Evolutionary conservation across 64 coral and sea anemone species (phyloP).

Genomic region (Dendronephthya gigantea): DNA sequence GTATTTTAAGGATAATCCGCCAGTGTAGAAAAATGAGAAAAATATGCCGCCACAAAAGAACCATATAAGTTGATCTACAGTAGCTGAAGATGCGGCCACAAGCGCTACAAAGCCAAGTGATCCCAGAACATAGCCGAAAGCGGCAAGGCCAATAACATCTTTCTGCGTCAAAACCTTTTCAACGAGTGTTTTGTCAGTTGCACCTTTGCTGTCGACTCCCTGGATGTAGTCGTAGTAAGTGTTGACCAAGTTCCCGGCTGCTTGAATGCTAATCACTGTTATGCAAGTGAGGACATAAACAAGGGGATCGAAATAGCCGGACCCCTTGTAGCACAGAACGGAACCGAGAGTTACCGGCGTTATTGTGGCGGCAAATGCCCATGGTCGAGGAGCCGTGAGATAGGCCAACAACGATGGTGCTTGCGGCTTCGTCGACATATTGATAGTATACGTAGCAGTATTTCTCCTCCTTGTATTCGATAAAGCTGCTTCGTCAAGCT

Average conservation of each 20-base stretch:
- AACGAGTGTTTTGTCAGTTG: constrained; percentile 78
- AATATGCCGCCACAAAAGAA: constrained; percentile 81
- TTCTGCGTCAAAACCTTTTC: constrained; percentile 64
- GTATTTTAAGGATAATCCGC: constrained; percentile 84
- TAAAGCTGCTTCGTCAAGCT: too few species aligned
- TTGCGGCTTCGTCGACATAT: neutral
- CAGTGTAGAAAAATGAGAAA: constrained; percentile 88
- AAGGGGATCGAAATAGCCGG: constrained; percentile 33
- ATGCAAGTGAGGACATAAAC: constrained; percentile 46
- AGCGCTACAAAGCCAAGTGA: constrained; percentile 53
- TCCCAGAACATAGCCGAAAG: constrained; percentile 47
- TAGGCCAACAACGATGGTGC: constrained; percentile 35
- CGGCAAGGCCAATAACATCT: constrained; percentile 76
- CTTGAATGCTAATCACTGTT: constrained; percentile 74
- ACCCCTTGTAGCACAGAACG: constrained; percentile 65
- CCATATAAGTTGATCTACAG: constrained; percentile 66
- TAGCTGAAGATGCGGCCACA: constrained; percentile 63
- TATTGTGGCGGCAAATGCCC: constrained; percentile 84
- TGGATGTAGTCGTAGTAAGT: constrained; percentile 92
- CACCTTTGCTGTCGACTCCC: constrained; percentile 87
- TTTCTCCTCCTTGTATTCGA: too few species aligned
- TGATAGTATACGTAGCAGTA: too few species aligned
- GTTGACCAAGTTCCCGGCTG: constrained; percentile 80
- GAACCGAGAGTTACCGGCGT: constrained; percentile 75
- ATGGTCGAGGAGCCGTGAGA: constrained; percentile 70